A percentile compares a stretch with the other conserved stretches of the same genome.
Evolutionary conservation across 2,888 invertebrate genomes (phyloP).

Genomic region (Melinaea menophilus): DNA sequence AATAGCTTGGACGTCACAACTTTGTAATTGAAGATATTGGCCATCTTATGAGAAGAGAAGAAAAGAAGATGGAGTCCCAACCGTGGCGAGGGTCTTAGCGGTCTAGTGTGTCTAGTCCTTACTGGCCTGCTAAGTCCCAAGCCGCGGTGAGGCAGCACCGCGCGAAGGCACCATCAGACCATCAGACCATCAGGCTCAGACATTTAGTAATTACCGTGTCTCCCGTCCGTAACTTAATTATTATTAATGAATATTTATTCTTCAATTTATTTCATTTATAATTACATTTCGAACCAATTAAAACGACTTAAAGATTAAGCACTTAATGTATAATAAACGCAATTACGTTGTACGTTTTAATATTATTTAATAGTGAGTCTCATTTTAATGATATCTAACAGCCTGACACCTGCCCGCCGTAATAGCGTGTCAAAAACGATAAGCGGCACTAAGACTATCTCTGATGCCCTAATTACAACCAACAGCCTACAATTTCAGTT

Average conservation of each 20-base stretch:
- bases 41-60: slow-evolving; percentile 1
- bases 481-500: not conserved
- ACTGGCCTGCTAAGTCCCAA: slow-evolving; percentile 94
- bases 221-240: not conserved
- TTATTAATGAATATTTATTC: not conserved
- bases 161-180: slow-evolving; percentile 10
- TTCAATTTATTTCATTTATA: not conserved
- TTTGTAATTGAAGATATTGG: no score
- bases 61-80: slow-evolving; percentile 17
- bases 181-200: no score
- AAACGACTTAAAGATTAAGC: not conserved
- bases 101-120: slow-evolving; percentile 81
- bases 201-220: not conserved
- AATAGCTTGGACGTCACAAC: no score
- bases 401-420: slow-evolving; percentile 1
- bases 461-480: not conserved
- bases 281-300: not conserved
- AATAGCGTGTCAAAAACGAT: slow-evolving; percentile 5
- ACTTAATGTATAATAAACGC: not conserved
- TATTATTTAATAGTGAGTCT: not conserved
- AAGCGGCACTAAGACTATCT: not conserved
- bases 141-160: slow-evolving; percentile 66
- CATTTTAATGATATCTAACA: not conserved
- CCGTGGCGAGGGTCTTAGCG: slow-evolving; percentile 84
- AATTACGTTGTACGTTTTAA: not conserved